Base-by-base conservation (phyloP, 2,888 invertebrate genomes). In the Nymphalis c-album region DNA sequence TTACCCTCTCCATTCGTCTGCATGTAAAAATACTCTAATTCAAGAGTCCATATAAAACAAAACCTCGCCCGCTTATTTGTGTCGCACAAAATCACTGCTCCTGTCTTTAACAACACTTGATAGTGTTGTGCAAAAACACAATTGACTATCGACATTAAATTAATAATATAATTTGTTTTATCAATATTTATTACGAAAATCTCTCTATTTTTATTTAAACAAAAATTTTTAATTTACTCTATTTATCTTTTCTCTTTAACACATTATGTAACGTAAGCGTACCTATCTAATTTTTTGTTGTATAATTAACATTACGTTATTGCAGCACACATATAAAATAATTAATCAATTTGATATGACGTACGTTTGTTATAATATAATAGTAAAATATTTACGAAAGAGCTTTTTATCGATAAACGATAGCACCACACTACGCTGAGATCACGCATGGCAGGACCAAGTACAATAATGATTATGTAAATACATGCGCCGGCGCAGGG, bases 391-490 rank as follows among this genome's bases (percentile, higher is more conserved):
- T 35, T 59, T 40, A 26, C 20, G 22, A 65, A 66, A 26, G 48
- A 64, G 63, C 64, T 65, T 68, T 69, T 60, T 73, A 69, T 72
- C 73, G 74, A 75, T 66, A 65, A 60, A 67, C 58, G 20, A 63
- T 60, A 58, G 62, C 70, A 51, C 69, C 48, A 69, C 72, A 67
- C 72, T 71, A 68, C 64, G 60, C 67, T 72, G 70, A 71, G 75
- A 74, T 71, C 73, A 75, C 72, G 73, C 74, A 76, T 74, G 74
- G 74, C 78, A 86, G 87, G 85, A 85, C 84, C 80, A 81, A 79
- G 80, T 81, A 85, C 85, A 84, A 84, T 83, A 85, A 85, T 85
- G 81, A 83, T 84, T 86, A 87, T 87, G 87, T 86, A 87, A 86
- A 82, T 78, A 80, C 78, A 81, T 85, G 85, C 85, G 86, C 84